A percentile compares a stretch with the other conserved stretches of the same genome.
Evolutionary conservation across 2,888 invertebrate genomes (phyloP).

Genomic region (Salpingus planirostris): DNA sequence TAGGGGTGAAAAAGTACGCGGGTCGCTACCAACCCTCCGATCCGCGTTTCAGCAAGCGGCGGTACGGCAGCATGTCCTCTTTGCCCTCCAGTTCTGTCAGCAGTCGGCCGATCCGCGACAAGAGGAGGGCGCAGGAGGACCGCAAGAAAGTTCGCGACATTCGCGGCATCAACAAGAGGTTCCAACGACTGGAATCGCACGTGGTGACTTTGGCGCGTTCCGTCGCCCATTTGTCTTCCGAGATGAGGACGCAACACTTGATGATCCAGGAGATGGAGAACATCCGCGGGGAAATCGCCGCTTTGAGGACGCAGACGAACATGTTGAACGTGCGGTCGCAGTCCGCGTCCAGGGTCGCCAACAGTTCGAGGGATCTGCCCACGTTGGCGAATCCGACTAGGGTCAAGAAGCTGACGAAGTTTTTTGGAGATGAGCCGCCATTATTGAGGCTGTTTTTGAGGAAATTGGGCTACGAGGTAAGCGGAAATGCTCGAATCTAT

Average conservation of each 20-base stretch:
- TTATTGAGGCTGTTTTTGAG: slow-evolving; percentile 80
- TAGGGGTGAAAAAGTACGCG: slow-evolving; percentile 48
- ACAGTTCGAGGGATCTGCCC: slow-evolving; percentile 51
- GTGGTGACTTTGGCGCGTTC: slow-evolving; percentile 84
- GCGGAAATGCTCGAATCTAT: too few relatives aligned
- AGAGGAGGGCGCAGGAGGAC: slow-evolving; percentile 59
- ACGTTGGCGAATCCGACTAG: slow-evolving; percentile 78
- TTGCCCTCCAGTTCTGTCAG: slow-evolving; percentile 76
- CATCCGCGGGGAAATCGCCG: slow-evolving; percentile 72
- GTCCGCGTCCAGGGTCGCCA: slow-evolving; percentile 50
- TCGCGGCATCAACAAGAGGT: slow-evolving; percentile 75
- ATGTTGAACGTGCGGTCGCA: slow-evolving; percentile 56
- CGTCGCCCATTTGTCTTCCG: slow-evolving; percentile 84
- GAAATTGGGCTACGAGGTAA: slow-evolving; percentile 85
- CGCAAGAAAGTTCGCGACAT: slow-evolving; percentile 61
- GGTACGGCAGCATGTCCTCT: slow-evolving; percentile 77
- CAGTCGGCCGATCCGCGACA: slow-evolving; percentile 66
- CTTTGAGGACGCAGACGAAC: slow-evolving; percentile 59
- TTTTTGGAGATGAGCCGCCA: slow-evolving; percentile 90
- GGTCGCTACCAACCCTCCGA: slow-evolving; percentile 49
- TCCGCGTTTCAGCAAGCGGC: slow-evolving; percentile 44
- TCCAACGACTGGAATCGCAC: slow-evolving; percentile 82
- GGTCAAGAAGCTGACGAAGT: slow-evolving; percentile 82
- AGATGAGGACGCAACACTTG: slow-evolving; percentile 82
- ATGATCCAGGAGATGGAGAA: slow-evolving; percentile 87